Percentiles rank a stretch among this genome's conserved stretches.
Evolutionary conservation across 2,888 invertebrate species (phyloP).

Genomic region (Dascillus cervinus): DNA sequence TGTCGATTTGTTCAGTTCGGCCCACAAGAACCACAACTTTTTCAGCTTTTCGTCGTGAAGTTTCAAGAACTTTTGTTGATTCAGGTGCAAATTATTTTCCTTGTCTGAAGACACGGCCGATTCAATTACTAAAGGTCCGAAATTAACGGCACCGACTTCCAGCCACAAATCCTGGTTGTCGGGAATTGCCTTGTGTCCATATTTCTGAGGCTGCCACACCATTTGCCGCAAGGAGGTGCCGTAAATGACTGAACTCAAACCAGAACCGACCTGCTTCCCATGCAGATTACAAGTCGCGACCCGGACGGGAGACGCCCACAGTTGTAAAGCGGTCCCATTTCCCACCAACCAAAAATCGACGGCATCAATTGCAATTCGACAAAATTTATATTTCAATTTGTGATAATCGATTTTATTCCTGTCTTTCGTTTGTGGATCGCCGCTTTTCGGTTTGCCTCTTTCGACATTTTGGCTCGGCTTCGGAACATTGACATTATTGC

Average conservation of each 20-base stretch:
- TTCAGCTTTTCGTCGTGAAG: slow-evolving; percentile 78
- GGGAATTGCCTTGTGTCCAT: slow-evolving; percentile 34
- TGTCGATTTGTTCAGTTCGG: slow-evolving; percentile 52
- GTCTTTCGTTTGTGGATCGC: slow-evolving; percentile 15
- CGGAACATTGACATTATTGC: slow-evolving; percentile 6
- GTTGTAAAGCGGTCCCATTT: slow-evolving; percentile 75
- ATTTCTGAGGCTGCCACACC: slow-evolving; percentile 40
- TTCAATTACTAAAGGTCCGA: slow-evolving; percentile 86
- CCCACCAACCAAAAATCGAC: slow-evolving; percentile 89
- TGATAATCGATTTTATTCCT: slow-evolving; percentile 30
- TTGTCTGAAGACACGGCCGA: slow-evolving; percentile 72
- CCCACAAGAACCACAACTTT: slow-evolving; percentile 93
- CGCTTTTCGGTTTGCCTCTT: slow-evolving; percentile 19
- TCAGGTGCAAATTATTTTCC: slow-evolving; percentile 66
- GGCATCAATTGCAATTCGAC: slow-evolving; percentile 79
- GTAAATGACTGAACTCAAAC: slow-evolving; percentile 73
- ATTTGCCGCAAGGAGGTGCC: slow-evolving; percentile 37
- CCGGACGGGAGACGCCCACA: slow-evolving; percentile 84
- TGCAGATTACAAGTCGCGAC: slow-evolving; percentile 92
- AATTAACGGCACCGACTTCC: slow-evolving; percentile 82
- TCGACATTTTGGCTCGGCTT: slow-evolving; percentile 8
- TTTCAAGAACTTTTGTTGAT: slow-evolving; percentile 75
- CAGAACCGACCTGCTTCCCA: slow-evolving; percentile 82
- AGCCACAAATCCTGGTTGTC: slow-evolving; percentile 71
- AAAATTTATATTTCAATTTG: slow-evolving; percentile 83